Base-by-base conservation (phyloP, 2,797 vertebrate genomes). In the Coluber constrictor region DNA sequence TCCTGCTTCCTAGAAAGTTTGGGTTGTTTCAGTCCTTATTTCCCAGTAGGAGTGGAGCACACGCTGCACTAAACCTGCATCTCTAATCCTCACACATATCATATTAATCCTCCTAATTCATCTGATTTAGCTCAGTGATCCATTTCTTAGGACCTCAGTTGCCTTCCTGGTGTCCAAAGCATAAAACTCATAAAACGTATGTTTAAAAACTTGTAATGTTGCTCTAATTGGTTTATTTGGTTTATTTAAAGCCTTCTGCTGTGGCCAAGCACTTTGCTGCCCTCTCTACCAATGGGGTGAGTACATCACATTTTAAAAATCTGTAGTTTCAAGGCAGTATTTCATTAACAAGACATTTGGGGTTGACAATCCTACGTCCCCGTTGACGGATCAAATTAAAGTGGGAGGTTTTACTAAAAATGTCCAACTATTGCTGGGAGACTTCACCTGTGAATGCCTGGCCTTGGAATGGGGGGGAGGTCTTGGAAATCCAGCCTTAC, bases 241-340 rank as follows among this genome's bases (percentile, higher is more conserved):
- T 94, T 94, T 87, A 5, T 95, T 56, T 91, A 59, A 90, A 98
- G 98, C 91, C 97, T 57, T 96, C 98, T 95, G 97, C 98, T 91
- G 99, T 99, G 51, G 98, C 99, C 89, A 99, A 99, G 96, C 99
- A 99, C 96, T 99, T 99, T 90, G 98, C 98, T 32, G 99, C 99
- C 60, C 98, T 99, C 92, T 99, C 99, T 93, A 99, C 99, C 89
- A 99, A 99, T 88, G 99, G 97, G 66, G 99, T 99, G 96, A 98
- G 98, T 98, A 96, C 23, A 56, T 74, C 13, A 16, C 15, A 12
- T 89, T 43, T 63, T 59, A 8, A 13, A 12, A 27, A 43, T 8
- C n/a, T 27, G 6, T 15, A 6, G 11, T 43, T 57, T 59, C 6
- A 47, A 23, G 5, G 5, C 20, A 83, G 20, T 7, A 5, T 83